Percentiles rank a stretch among this genome's conserved stretches.
phyloP scores from a whole-genome alignment of 2,888 invertebrate species.

The Incurvaria masculella region DNA sequence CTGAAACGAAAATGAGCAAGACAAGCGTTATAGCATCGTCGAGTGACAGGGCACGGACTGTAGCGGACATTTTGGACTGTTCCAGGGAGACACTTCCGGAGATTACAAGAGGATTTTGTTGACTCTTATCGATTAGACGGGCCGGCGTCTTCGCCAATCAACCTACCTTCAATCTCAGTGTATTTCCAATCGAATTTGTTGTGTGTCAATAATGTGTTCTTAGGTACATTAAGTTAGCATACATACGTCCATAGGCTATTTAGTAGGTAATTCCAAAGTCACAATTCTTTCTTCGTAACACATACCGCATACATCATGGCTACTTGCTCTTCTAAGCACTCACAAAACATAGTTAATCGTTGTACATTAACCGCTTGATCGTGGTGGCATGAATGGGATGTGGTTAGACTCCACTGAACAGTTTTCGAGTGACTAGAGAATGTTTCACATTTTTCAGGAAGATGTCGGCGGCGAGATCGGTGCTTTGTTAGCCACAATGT shows the following conservation, averaged over 20 bases:
- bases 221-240: not conserved
- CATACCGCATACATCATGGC: not conserved
- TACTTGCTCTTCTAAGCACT: too few relatives aligned
- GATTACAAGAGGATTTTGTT: slow-evolving; percentile 91
- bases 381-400: not conserved
- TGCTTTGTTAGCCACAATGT: slow-evolving; percentile 62
- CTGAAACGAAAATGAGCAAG: too few relatives aligned
- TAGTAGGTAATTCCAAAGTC: not conserved
- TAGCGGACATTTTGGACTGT: slow-evolving; percentile 21
- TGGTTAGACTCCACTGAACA: not conserved
- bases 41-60: not conserved
- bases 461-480: slow-evolving; percentile 63
- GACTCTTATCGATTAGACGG: slow-evolving; percentile 69
- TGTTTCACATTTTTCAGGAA: slow-evolving; percentile 59
- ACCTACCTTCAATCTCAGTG: not conserved
- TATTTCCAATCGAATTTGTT: not conserved
- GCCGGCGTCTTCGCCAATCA: not conserved
- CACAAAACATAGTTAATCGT: not conserved
- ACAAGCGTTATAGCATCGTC: too few relatives aligned
- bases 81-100: slow-evolving; percentile 90
- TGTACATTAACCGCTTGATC: not conserved
- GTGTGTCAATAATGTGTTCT: not conserved
- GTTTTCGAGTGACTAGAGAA: not conserved
- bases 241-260: not conserved
- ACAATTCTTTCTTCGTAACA: too few relatives aligned